Conservation (phyloP, 64 coral and sea anemone species). For the Montipora capricornis region DNA sequence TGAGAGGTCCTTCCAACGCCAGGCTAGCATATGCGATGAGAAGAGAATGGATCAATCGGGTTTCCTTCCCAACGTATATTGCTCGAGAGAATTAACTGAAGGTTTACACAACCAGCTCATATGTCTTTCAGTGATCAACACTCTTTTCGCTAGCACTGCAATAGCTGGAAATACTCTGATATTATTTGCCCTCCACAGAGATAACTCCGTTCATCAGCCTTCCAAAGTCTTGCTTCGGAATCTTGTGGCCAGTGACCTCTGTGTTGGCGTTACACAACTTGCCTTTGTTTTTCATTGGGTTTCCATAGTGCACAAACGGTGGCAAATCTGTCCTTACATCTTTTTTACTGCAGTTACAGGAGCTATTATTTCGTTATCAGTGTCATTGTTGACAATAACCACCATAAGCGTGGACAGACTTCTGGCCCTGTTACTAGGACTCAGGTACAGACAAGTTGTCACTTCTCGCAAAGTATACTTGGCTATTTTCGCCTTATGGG, state of each 20-base stretch:
- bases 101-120: neutral
- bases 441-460: conserved; percentile 1
- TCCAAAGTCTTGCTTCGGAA: neutral
- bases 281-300: no score
- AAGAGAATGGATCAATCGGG: no score
- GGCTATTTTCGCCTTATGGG: neutral
- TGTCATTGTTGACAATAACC: neutral
- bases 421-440: neutral
- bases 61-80: neutral
- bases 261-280: neutral
- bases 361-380: neutral
- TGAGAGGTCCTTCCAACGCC: no score
- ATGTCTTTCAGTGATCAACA: neutral
- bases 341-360: neutral
- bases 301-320: no score
- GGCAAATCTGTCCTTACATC: neutral
- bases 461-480: neutral
- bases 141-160: no score
- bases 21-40: no score
- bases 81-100: neutral
- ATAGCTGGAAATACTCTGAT: neutral
- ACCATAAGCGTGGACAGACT: neutral
- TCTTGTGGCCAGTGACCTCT: neutral
- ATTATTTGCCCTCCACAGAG: neutral
- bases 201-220: no score